A percentile compares a stretch with the other conserved stretches of the same genome.
Conservation (phyloP, 2,113 vertebrate species). For the Lepisosteus oculatus region DNA sequence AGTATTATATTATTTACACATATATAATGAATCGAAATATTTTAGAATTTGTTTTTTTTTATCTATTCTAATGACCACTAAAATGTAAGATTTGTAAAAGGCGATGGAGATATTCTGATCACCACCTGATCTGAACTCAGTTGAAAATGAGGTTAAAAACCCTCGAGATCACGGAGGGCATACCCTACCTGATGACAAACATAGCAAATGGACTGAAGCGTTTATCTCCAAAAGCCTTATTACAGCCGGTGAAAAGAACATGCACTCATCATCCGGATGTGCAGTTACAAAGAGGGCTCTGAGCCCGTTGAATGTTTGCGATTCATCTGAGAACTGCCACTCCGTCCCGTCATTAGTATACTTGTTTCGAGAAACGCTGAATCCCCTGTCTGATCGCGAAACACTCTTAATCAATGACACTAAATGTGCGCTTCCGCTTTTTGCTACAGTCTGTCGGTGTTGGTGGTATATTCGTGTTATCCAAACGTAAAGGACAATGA, state of each 20-base stretch:
- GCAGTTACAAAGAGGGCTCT: slow-evolving; percentile 79
- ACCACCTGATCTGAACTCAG: no score
- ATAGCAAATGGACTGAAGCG: slow-evolving; percentile 71
- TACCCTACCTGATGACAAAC: slow-evolving; percentile 87
- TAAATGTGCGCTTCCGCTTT: slow-evolving; percentile 15
- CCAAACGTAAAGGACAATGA: slow-evolving; percentile 40
- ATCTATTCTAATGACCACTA: no score
- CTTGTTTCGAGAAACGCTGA: neutral
- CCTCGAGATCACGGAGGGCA: no score
- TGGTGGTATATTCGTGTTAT: slow-evolving; percentile 47
- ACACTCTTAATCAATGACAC: slow-evolving; percentile 1
- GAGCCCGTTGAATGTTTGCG: slow-evolving; percentile 6
- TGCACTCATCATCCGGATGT: slow-evolving; percentile 93
- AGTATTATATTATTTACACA: no score
- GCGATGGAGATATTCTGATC: no score
- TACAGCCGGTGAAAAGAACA: slow-evolving; percentile 91
- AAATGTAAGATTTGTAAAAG: no score
- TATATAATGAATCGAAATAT: no score
- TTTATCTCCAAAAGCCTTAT: slow-evolving; percentile 64
- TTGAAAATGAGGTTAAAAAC: no score
- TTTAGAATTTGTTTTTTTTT: no score
- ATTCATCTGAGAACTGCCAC: neutral
- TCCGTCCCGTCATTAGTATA: neutral
- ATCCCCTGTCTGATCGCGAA: neutral
- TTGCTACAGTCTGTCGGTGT: slow-evolving; percentile 15